phyloP scores from a whole-genome alignment of 1,140 invertebrate genomes.

The Papilio machaon region DNA sequence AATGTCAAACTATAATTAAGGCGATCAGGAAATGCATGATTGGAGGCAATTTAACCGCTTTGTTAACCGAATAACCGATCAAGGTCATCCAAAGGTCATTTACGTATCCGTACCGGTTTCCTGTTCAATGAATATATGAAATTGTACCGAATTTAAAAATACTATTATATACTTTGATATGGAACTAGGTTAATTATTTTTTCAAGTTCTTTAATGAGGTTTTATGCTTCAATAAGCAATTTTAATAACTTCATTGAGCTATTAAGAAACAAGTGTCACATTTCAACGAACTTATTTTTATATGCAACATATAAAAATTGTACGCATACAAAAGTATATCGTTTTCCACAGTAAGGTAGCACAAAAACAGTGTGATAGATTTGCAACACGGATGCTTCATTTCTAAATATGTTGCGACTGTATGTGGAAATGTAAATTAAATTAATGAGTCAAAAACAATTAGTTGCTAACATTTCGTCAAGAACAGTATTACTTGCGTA shows the following conservation, averaged over 20 bases:
- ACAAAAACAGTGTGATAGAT: too few species aligned
- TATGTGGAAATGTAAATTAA: too few species aligned
- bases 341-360: too few species aligned
- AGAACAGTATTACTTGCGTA: too few species aligned
- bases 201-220: neutral
- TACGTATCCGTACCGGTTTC: conserved; percentile 26
- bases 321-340: too few species aligned
- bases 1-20: conserved; percentile 40
- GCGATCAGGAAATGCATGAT: conserved; percentile 44
- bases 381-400: too few species aligned
- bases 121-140: conserved; percentile 19
- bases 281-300: too few species aligned
- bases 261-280: too few species aligned
- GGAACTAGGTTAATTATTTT: neutral
- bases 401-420: too few species aligned
- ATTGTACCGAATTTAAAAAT: neutral
- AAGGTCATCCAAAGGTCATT: conserved; percentile 45
- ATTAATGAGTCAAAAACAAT: too few species aligned
- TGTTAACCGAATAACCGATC: conserved; percentile 42
- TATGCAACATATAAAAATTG: too few species aligned
- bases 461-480: too few species aligned
- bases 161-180: neutral
- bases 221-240: neutral
- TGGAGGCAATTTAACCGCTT: conserved; percentile 12
- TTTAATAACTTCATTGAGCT: neutral